phyloP scores from a whole-genome alignment of 2,888 invertebrate genomes.

The Lasioglossum calceatum region DNA sequence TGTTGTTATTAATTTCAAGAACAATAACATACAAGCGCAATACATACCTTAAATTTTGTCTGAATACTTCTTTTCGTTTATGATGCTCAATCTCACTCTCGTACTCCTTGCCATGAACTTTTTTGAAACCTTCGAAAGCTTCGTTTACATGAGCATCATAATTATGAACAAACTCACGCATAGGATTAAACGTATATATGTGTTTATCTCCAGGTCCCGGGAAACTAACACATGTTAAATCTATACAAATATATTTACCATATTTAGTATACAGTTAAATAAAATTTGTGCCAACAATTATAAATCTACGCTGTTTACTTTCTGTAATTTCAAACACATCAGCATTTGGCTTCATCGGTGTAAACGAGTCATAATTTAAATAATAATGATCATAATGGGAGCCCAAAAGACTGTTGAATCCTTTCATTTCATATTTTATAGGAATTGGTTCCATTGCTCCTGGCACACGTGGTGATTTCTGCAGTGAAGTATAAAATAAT shows the following conservation, averaged over 20 bases:
- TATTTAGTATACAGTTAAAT: constrained; percentile 14
- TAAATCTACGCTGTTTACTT: constrained; percentile 84
- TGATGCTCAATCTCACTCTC: constrained; percentile 87
- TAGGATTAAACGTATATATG: constrained; percentile 95
- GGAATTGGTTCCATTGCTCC: constrained; percentile 78
- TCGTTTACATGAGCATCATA: constrained; percentile 89
- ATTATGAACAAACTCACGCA: constrained; percentile 94
- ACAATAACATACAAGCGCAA: neutral
- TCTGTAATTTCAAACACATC: constrained; percentile 89
- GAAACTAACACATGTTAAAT: constrained; percentile 90
- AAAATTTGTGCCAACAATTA: constrained; percentile 20
- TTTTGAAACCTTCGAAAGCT: constrained; percentile 91
- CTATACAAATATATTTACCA: constrained; percentile 81
- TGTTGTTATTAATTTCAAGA: neutral
- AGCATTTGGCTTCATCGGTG: constrained; percentile 88
- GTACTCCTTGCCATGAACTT: constrained; percentile 90
- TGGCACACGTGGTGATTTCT: constrained; percentile 78
- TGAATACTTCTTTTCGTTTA: constrained; percentile 91
- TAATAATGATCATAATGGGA: constrained; percentile 98
- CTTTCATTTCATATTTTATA: constrained; percentile 95
- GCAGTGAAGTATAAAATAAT: constrained; percentile 19
- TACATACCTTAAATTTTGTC: constrained; percentile 92
- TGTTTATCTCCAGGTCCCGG: constrained; percentile 94
- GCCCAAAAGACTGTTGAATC: constrained; percentile 95
- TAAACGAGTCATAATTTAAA: constrained; percentile 89